phyloP scores from a whole-genome alignment of 92 coral and sea anemone species.

The Actinernus sp. region DNA sequence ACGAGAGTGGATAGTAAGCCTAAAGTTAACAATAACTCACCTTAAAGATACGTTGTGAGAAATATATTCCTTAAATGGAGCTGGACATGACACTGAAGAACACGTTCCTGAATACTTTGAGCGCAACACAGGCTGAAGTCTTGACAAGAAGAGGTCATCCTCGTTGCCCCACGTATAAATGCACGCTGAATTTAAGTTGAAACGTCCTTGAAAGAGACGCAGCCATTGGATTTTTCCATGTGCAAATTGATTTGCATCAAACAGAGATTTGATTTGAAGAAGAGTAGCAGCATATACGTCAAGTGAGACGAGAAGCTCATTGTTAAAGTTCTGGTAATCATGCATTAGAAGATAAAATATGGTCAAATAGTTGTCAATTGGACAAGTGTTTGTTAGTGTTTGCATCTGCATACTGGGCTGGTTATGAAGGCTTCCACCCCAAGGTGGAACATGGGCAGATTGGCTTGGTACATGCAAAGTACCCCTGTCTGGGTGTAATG shows the following conservation, averaged over 20 bases:
- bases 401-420: conserved; percentile 1
- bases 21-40: not conserved
- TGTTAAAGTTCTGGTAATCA: conserved; percentile 12
- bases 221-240: conserved; percentile 46
- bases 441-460: not conserved
- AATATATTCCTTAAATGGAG: conserved; percentile 27
- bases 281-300: conserved; percentile 12
- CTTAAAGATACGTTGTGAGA: conserved; percentile 5
- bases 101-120: conserved; percentile 38
- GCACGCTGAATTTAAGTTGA: conserved; percentile 20
- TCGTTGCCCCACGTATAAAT: conserved; percentile 62
- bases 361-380: conserved; percentile 22
- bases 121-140: conserved; percentile 30
- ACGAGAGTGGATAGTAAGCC: not conserved
- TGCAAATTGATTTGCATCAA: conserved; percentile 12
- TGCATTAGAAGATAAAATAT: conserved; percentile 21
- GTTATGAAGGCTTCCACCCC: conserved; percentile 17
- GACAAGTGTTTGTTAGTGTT: conserved; percentile 13
- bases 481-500: too few relatives aligned
- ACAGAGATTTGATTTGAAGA: conserved; percentile 3
- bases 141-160: conserved; percentile 43
- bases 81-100: conserved; percentile 44
- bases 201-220: conserved; percentile 35
- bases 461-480: too few relatives aligned
- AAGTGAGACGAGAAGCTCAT: conserved; percentile 25